These are phyloP conservation scores for Scarus forsteni DNA, from an alignment of 2,797 vertebrate species.

Conservation along the genomic window DNA sequence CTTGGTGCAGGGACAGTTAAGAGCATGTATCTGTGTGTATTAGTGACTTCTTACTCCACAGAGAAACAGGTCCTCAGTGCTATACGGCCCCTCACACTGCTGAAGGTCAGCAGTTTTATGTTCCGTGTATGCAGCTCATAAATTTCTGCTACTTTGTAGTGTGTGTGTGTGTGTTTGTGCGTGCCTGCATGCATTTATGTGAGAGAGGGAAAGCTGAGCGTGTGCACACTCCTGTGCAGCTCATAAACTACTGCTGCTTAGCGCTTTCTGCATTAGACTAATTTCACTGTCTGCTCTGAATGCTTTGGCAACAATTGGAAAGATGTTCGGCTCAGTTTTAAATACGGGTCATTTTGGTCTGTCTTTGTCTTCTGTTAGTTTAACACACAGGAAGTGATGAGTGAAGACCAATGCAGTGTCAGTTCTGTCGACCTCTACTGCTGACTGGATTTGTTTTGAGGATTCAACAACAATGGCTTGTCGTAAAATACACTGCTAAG, in stretches of 20 bases:
- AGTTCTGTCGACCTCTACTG: too few relatives aligned
- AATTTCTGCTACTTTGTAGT: constrained; percentile 81
- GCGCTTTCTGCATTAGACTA: constrained; percentile 80
- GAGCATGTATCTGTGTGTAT: constrained; percentile 42
- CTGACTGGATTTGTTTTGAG: too few relatives aligned
- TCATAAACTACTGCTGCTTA: constrained; percentile 82
- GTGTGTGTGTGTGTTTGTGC: constrained; percentile 39
- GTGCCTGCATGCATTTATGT: neutral
- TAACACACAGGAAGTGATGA: too few relatives aligned
- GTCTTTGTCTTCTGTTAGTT: constrained; percentile 12
- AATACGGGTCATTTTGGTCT: neutral
- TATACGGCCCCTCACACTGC: constrained; percentile 69
- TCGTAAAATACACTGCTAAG: too few relatives aligned
- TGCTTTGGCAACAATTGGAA: constrained; percentile 59
- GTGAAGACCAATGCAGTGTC: too few relatives aligned
- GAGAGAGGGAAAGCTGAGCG: constrained; percentile 24
- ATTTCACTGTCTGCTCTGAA: constrained; percentile 76
- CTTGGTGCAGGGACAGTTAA: constrained; percentile 18
- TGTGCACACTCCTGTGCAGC: constrained; percentile 64
- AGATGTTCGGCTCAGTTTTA: constrained; percentile 58
- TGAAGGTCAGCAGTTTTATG: constrained; percentile 84
- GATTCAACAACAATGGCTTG: too few relatives aligned
- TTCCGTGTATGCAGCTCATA: constrained; percentile 82
- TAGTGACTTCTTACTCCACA: constrained; percentile 69
- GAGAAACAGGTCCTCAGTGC: constrained; percentile 74